Conservation (phyloP, 2,113 vertebrate genomes). For the Columbina picui region DNA sequence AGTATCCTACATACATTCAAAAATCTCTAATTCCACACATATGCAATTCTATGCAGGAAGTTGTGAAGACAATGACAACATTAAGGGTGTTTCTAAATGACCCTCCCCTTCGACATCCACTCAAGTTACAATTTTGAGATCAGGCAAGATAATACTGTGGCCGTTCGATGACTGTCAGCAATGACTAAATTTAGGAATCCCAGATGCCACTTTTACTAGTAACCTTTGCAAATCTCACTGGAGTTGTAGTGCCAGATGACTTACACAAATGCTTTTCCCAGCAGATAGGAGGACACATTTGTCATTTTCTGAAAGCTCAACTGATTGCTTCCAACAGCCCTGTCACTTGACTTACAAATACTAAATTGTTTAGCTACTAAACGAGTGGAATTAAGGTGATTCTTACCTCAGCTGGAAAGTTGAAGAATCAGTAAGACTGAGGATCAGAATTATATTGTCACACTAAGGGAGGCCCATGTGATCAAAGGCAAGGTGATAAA, state of each 20-base stretch:
- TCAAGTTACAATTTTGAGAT: background rate
- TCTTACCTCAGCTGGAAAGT: background rate
- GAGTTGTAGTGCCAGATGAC: constrained; percentile 7
- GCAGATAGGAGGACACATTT: background rate
- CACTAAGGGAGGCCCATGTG: background rate
- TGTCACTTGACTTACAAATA: background rate
- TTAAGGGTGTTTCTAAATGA: background rate
- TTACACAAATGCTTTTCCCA: constrained; percentile 12
- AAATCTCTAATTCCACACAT: background rate
- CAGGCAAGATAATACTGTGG: background rate
- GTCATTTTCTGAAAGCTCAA: background rate
- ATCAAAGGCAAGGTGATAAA: background rate
- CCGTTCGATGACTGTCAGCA: constrained; percentile 2
- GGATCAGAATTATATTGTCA: background rate
- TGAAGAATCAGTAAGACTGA: background rate
- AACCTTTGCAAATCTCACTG: constrained; percentile 13
- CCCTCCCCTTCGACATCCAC: background rate
- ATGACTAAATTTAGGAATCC: constrained; percentile 15
- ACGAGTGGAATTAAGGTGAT: background rate
- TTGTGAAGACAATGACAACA: background rate
- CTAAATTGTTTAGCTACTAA: background rate
- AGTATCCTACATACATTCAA: background rate
- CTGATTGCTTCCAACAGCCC: background rate
- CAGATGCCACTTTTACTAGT: constrained; percentile 1
- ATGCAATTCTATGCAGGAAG: background rate